phyloP scores from a whole-genome alignment of 1,140 invertebrate genomes.

The Drosophila triauraria region DNA sequence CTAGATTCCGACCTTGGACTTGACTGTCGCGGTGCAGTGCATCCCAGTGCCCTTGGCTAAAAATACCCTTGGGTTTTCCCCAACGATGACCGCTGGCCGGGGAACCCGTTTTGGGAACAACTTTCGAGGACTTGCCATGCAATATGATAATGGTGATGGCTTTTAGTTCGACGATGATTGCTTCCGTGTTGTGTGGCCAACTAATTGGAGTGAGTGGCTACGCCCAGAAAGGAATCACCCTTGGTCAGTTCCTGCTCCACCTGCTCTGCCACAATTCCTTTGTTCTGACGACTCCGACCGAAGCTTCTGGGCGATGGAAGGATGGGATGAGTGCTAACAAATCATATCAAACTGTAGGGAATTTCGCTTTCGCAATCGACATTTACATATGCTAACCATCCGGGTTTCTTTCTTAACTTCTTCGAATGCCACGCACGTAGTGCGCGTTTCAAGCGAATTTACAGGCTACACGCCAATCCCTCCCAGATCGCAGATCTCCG shows the following conservation, averaged over 20 bases:
- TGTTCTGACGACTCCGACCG: constrained; percentile 7
- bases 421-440: constrained; percentile 73
- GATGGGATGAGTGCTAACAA: constrained; percentile 16
- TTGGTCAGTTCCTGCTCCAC: constrained; percentile 18
- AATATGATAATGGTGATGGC: constrained; percentile 43
- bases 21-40: constrained; percentile 42
- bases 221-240: constrained; percentile 28
- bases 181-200: constrained; percentile 63
- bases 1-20: constrained; percentile 64
- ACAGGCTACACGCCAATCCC: constrained; percentile 58
- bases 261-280: constrained; percentile 17
- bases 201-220: constrained; percentile 48
- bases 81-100: background rate
- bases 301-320: background rate
- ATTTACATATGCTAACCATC: constrained; percentile 56
- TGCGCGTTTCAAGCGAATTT: constrained; percentile 68
- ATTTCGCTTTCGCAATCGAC: constrained; percentile 74
- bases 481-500: constrained; percentile 55
- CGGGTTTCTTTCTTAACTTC: constrained; percentile 48
- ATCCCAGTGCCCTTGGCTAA: constrained; percentile 28
- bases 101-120: constrained; percentile 69
- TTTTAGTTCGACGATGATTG: constrained; percentile 33
- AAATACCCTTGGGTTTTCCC: constrained; percentile 26
- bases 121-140: constrained; percentile 66
- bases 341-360: constrained; percentile 28